A percentile compares a stretch with the other conserved stretches of the same genome.
phyloP scores from a whole-genome alignment of 1,140 invertebrate genomes.

The Drosophila obscura region DNA sequence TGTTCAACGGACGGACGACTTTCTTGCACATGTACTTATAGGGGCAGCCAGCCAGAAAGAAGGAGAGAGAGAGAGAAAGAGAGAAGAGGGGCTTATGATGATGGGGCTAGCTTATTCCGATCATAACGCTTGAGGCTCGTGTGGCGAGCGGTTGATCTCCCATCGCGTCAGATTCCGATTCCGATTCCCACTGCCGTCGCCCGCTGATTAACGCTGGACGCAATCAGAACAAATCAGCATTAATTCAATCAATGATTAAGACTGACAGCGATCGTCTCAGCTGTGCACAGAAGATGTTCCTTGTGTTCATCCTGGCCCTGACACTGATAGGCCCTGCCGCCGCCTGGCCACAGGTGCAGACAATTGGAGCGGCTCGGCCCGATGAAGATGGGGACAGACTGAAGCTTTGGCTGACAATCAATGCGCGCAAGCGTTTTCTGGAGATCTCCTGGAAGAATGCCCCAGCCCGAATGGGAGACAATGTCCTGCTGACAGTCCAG shows the following conservation, averaged over 20 bases:
- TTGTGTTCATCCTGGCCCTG: conserved; percentile 38
- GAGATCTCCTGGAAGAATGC: conserved; percentile 80
- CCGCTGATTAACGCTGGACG: conserved; percentile 59
- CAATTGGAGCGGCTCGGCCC: not conserved
- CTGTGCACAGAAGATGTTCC: conserved; percentile 26
- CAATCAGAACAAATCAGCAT: conserved; percentile 56
- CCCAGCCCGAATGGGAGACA: conserved; percentile 53
- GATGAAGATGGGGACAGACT: conserved; percentile 15
- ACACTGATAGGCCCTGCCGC: not conserved
- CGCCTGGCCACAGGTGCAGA: conserved; percentile 17
- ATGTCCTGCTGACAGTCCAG: conserved; percentile 61
- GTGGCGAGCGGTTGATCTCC: conserved; percentile 38
- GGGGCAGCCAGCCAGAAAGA: not conserved
- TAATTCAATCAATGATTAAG: conserved; percentile 56
- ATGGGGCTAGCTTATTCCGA: conserved; percentile 4
- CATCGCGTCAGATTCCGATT: conserved; percentile 24
- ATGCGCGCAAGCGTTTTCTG: conserved; percentile 71
- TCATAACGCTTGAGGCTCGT: conserved; percentile 22
- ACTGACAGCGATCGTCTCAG: not conserved
- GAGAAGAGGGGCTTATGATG: too few species aligned
- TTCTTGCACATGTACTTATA: conserved; percentile 14
- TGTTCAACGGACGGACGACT: conserved; percentile 8
- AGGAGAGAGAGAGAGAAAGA: too few species aligned
- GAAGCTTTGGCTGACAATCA: conserved; percentile 77
- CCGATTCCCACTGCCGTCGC: conserved; percentile 16